Evolutionary conservation across 2,113 vertebrate genomes (phyloP).

Genomic region (Speoplatyrhinus poulsoni): DNA sequence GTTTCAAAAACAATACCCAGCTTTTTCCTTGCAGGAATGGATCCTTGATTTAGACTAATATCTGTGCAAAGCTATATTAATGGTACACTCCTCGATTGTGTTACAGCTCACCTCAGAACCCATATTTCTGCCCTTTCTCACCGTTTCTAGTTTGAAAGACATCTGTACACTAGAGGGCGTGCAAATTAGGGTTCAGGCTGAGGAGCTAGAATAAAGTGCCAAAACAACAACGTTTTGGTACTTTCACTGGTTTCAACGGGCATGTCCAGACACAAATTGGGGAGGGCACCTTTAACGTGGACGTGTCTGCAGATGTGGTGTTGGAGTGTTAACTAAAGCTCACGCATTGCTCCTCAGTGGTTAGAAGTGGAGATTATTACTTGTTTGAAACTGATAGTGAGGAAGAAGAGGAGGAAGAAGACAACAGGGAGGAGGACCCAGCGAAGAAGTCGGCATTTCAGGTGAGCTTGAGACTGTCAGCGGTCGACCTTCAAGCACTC

Average conservation of each 20-base stretch:
- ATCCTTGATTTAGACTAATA: constrained; percentile 7
- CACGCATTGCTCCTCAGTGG: constrained; percentile 86
- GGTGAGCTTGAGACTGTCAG: constrained; percentile 72
- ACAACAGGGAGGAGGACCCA: constrained; percentile 87
- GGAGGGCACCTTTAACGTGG: not conserved
- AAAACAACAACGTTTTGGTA: too few relatives aligned
- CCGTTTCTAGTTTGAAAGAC: too few relatives aligned
- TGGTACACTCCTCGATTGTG: too few relatives aligned
- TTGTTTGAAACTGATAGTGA: constrained; percentile 99
- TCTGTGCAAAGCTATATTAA: not conserved
- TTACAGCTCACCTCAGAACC: too few relatives aligned
- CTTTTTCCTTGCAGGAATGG: constrained; percentile 17
- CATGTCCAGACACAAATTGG: not conserved
- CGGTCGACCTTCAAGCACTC: too few relatives aligned
- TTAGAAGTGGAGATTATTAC: constrained; percentile 99
- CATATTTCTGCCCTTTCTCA: too few relatives aligned
- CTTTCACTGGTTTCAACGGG: too few relatives aligned
- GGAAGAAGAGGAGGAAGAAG: constrained; percentile 93
- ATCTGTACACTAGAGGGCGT: too few relatives aligned
- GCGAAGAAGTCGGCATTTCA: constrained; percentile 94
- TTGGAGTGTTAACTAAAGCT: not conserved
- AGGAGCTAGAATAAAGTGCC: too few relatives aligned
- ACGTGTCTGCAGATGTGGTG: not conserved
- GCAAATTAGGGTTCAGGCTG: too few relatives aligned
- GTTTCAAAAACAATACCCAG: not conserved